These are phyloP conservation scores for Theristus sp. DNA, from an alignment of 2,888 invertebrate species.

Conservation along the genomic window DNA sequence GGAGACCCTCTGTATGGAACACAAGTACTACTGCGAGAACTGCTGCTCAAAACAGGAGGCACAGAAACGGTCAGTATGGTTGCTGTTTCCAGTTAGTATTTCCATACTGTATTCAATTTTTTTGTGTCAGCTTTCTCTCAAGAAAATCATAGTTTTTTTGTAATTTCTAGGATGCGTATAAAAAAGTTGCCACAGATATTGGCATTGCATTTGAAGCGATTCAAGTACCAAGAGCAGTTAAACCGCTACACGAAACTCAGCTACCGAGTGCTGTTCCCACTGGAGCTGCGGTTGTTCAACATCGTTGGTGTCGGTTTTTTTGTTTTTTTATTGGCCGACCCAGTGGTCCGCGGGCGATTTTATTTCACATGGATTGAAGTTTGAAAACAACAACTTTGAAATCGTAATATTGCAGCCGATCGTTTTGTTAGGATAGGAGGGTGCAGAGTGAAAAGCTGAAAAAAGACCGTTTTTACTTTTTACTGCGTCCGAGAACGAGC, in stretches of 20 bases:
- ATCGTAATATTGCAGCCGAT: no score
- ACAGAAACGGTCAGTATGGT: conserved; percentile 45
- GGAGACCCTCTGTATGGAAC: conserved; percentile 92
- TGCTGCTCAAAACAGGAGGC: conserved; percentile 99
- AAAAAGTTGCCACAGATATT: conserved; percentile 94
- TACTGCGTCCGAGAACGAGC: no score
- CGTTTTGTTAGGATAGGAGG: no score
- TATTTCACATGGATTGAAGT: no score
- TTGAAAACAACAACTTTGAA: no score
- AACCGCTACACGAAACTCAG: conserved; percentile 97
- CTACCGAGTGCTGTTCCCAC: conserved; percentile 92
- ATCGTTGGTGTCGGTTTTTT: conserved; percentile 62
- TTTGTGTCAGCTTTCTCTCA: no score
- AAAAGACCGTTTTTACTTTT: no score
- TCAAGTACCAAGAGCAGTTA: conserved; percentile 68
- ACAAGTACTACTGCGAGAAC: conserved; percentile 98
- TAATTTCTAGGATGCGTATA: conserved; percentile 90
- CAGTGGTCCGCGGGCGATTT: background rate
- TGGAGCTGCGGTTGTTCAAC: conserved; percentile 89
- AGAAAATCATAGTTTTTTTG: no score
- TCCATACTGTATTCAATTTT: no score
- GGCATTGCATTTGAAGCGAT: conserved; percentile 82
- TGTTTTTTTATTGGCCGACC: background rate
- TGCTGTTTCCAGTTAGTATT: no score
- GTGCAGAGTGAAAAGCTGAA: no score